Percentiles rank a stretch among this genome's conserved stretches.
Conservation (phyloP, 2,888 invertebrate genomes). For the Ditylenchus weischeri region DNA sequence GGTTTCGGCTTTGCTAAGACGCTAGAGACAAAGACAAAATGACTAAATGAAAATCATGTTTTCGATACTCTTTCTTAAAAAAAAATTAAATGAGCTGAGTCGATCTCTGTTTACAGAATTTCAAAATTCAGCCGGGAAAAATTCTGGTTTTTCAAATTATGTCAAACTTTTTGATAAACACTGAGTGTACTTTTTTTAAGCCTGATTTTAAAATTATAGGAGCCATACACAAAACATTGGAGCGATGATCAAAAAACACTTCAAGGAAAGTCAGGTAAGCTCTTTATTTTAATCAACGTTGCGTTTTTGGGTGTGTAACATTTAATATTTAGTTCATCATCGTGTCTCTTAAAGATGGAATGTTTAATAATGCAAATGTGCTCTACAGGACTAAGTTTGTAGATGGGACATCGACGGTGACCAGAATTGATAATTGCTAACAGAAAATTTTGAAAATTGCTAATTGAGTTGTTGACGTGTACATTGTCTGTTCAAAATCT, state of each 20-base stretch:
- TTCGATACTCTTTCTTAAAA: too few relatives aligned
- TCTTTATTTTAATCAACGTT: background rate
- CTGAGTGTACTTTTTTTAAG: conserved; percentile 68
- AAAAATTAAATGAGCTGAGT: too few relatives aligned
- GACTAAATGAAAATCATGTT: too few relatives aligned
- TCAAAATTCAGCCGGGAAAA: too few relatives aligned
- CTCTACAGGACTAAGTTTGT: conserved; percentile 88
- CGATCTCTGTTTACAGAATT: too few relatives aligned
- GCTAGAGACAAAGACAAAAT: too few relatives aligned
- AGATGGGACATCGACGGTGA: conserved; percentile 87
- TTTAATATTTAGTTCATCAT: conserved; percentile 76
- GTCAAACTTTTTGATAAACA: too few relatives aligned
- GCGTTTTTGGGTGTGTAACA: background rate
- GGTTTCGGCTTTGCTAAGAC: too few relatives aligned
- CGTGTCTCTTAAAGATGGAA: conserved; percentile 95
- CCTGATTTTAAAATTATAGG: conserved; percentile 73
- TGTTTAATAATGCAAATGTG: conserved; percentile 98
- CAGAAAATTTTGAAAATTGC: too few relatives aligned
- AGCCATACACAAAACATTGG: conserved; percentile 99
- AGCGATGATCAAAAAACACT: conserved; percentile 83
- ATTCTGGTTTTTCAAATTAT: too few relatives aligned
- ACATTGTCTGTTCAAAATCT: too few relatives aligned
- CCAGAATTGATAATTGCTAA: conserved; percentile 53
- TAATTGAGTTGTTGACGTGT: too few relatives aligned
- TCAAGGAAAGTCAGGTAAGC: conserved; percentile 77